These are phyloP conservation scores for Pocota personata DNA, from an alignment of 2,888 invertebrate genomes.

Conservation along the genomic window DNA sequence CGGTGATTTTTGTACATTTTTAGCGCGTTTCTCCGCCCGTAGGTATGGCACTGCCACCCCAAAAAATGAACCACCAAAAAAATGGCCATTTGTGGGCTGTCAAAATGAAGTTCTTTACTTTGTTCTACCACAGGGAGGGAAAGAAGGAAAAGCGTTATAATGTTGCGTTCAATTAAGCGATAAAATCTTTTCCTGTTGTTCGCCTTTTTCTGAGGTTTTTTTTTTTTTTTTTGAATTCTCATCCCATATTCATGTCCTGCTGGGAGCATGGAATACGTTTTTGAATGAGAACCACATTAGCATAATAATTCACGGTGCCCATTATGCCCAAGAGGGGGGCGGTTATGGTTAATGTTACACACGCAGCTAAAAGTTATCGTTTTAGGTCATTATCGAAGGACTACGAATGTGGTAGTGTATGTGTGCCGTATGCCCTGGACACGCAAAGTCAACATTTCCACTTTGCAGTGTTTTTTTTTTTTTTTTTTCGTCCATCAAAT, in stretches of 20 bases:
- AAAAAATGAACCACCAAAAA: constrained; percentile 25
- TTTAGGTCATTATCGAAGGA: constrained; percentile 66
- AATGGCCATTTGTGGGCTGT: constrained; percentile 52
- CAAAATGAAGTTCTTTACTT: constrained; percentile 57
- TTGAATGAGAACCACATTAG: constrained; percentile 59
- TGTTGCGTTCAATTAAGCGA: constrained; percentile 73
- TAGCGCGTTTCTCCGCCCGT: constrained; percentile 26
- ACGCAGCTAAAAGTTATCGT: constrained; percentile 66
- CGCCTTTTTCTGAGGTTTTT: constrained; percentile 21
- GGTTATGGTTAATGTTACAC: constrained; percentile 32
- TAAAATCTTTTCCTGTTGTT: constrained; percentile 60
- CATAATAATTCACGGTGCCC: constrained; percentile 67
- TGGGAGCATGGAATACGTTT: constrained; percentile 30
- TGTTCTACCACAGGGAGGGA: constrained; percentile 18
- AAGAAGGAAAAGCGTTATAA: constrained; percentile 48
- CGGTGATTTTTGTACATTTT: constrained; percentile 60
- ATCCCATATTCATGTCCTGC: constrained; percentile 33
- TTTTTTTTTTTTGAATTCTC: constrained; percentile 3
- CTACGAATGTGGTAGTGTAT: constrained; percentile 14
- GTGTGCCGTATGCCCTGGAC: constrained; percentile 5
- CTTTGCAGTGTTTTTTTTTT: not conserved
- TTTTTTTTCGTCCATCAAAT: constrained; percentile 6
- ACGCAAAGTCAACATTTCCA: constrained; percentile 60
- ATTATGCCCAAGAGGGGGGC: constrained; percentile 39
- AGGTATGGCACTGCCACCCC: constrained; percentile 30